These are phyloP conservation scores for Schmidtea mediterranea DNA, from an alignment of 1,140 invertebrate genomes.

Conservation along the genomic window DNA sequence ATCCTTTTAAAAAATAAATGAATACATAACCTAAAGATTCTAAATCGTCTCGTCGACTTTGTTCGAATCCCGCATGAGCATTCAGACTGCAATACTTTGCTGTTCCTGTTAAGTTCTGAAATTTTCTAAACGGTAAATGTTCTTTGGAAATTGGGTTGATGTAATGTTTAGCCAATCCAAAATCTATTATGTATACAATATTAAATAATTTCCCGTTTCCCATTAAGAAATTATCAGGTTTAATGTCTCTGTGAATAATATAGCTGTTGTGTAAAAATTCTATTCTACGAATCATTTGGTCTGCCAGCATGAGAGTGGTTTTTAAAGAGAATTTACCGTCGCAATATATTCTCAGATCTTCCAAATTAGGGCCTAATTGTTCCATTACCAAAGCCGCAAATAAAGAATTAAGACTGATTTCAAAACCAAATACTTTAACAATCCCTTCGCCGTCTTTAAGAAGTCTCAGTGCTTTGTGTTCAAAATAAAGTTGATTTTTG, in stretches of 20 bases:
- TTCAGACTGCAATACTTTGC: constrained; percentile 12
- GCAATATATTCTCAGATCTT: constrained; percentile 16
- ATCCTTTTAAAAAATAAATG: constrained; percentile 27
- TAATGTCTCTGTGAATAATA: constrained; percentile 71
- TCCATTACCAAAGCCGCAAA: constrained; percentile 98
- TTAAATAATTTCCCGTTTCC: constrained; percentile 2
- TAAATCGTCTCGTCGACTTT: constrained; percentile 26
- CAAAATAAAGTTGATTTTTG: background rate
- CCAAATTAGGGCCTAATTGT: constrained; percentile 45
- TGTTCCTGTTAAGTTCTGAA: constrained; percentile 14
- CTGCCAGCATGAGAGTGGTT: constrained; percentile 26
- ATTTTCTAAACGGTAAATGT: constrained; percentile 11
- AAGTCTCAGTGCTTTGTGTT: background rate
- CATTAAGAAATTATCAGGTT: constrained; percentile 32
- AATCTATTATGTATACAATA: constrained; percentile 28
- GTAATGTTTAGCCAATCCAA: constrained; percentile 45
- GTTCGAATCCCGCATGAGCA: constrained; percentile 12
- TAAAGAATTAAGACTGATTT: constrained; percentile 28
- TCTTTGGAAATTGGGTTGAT: constrained; percentile 14
- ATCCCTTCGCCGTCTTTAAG: background rate
- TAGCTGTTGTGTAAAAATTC: constrained; percentile 33
- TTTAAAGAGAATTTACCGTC: constrained; percentile 24
- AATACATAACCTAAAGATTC: constrained; percentile 32
- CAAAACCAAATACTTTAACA: background rate
- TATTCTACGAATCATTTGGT: constrained; percentile 15